These are phyloP conservation scores for Channa striata DNA, from an alignment of 2,797 vertebrate species.

Conservation along the genomic window DNA sequence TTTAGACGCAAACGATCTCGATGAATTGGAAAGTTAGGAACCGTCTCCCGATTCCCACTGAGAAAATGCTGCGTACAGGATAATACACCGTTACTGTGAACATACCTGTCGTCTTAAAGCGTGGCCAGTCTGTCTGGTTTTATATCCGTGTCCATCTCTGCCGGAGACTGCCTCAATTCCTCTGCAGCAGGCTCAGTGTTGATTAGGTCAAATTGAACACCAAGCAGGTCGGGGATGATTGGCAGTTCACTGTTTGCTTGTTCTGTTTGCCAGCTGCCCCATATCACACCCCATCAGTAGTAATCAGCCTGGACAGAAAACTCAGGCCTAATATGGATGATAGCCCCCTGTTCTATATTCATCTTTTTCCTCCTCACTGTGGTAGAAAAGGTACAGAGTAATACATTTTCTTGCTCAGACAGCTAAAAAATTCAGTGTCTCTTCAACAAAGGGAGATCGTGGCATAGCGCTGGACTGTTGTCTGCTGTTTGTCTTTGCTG, in stretches of 20 bases:
- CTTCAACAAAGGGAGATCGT: not conserved
- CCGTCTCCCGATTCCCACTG: too few species aligned
- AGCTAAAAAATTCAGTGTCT: not conserved
- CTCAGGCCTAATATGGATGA: slow-evolving; percentile 23
- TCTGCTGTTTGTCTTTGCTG: slow-evolving; percentile 1
- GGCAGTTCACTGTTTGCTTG: slow-evolving; percentile 59
- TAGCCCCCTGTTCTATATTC: slow-evolving; percentile 22
- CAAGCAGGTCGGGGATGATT: slow-evolving; percentile 65
- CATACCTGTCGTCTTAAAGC: not conserved
- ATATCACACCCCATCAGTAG: slow-evolving; percentile 63
- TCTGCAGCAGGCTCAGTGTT: slow-evolving; percentile 38
- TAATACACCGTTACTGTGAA: not conserved
- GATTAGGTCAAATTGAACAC: slow-evolving; percentile 54
- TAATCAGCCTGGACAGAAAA: slow-evolving; percentile 51
- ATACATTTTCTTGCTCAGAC: not conserved
- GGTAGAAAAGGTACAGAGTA: slow-evolving; percentile 7
- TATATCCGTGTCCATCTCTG: slow-evolving; percentile 10
- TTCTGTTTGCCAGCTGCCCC: slow-evolving; percentile 61
- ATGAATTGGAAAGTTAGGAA: too few species aligned
- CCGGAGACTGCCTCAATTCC: slow-evolving; percentile 21
- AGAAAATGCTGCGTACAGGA: not conserved
- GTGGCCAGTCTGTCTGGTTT: slow-evolving; percentile 8
- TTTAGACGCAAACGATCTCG: too few species aligned
- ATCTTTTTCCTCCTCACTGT: slow-evolving; percentile 4
- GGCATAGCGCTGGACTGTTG: slow-evolving; percentile 2